Conservation (phyloP, 2,797 vertebrate species). For the Prionace glauca region DNA sequence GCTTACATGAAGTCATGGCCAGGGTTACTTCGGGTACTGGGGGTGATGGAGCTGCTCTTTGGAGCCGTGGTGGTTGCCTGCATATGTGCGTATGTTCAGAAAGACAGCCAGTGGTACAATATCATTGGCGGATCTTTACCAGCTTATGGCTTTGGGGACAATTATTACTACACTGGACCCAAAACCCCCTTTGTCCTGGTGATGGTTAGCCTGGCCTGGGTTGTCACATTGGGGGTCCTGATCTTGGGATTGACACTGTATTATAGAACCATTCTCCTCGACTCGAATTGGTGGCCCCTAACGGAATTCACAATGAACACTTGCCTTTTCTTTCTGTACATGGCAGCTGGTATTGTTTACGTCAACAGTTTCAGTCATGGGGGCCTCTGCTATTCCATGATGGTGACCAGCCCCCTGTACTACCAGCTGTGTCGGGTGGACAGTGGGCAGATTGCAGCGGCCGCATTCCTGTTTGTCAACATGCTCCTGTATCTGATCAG, state of each 20-base stretch:
- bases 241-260: constrained; percentile 66
- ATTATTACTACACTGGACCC: constrained; percentile 60
- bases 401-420: constrained; percentile 60
- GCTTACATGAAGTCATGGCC: constrained; percentile 67
- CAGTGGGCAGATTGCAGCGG: constrained; percentile 63
- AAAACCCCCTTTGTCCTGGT: constrained; percentile 66
- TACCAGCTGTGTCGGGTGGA: constrained; percentile 59
- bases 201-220: constrained; percentile 57
- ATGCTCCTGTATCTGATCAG: constrained; percentile 58
- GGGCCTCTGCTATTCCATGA: constrained; percentile 62
- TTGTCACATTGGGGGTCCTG: constrained; percentile 58
- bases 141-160: constrained; percentile 45
- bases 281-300: constrained; percentile 70
- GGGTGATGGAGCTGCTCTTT: constrained; percentile 63
- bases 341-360: constrained; percentile 66
- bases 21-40: constrained; percentile 62
- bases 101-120: constrained; percentile 67
- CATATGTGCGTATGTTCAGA: constrained; percentile 65
- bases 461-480: constrained; percentile 65
- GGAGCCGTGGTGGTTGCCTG: constrained; percentile 68
- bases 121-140: constrained; percentile 49
- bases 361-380: constrained; percentile 67
- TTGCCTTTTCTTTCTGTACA: constrained; percentile 61
- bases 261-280: constrained; percentile 66
- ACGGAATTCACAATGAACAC: constrained; percentile 63